Conservation (phyloP, 2,797 vertebrate genomes). For the Myotis planiceps region DNA sequence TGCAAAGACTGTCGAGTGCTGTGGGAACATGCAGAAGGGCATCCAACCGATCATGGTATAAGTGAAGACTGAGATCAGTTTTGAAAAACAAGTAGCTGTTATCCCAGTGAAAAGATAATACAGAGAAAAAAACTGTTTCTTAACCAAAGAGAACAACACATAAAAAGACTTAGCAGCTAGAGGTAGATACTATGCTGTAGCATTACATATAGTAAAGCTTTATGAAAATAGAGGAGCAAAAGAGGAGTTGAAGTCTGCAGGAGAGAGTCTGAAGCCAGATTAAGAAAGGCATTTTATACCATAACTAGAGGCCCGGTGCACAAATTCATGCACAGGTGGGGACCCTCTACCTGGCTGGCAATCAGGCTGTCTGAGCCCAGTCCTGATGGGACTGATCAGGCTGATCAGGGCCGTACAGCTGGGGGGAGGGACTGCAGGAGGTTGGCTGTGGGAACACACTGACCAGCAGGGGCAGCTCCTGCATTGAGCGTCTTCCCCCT, state of each 20-base stretch:
- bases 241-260: neutral
- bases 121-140: neutral
- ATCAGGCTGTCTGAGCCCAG: fast-evolving
- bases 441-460: too few relatives aligned
- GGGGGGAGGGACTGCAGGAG: too few relatives aligned
- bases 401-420: too few relatives aligned
- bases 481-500: too few relatives aligned
- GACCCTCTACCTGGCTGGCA: too few relatives aligned
- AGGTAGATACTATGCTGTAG: neutral
- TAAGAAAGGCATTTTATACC: neutral
- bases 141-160: neutral
- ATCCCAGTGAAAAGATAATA: neutral
- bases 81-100: neutral
- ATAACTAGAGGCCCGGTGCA: too few relatives aligned
- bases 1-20: neutral
- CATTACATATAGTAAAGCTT: neutral
- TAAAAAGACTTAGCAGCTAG: neutral
- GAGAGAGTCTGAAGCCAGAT: neutral
- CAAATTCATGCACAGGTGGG: too few relatives aligned
- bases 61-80: neutral
- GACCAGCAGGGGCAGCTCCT: too few relatives aligned
- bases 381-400: too few relatives aligned
- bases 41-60: neutral
- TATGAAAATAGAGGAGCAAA: neutral
- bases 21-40: neutral